Evolutionary conservation across 2,888 invertebrate species (phyloP).

Genomic region (Pelosia muscerda): DNA sequence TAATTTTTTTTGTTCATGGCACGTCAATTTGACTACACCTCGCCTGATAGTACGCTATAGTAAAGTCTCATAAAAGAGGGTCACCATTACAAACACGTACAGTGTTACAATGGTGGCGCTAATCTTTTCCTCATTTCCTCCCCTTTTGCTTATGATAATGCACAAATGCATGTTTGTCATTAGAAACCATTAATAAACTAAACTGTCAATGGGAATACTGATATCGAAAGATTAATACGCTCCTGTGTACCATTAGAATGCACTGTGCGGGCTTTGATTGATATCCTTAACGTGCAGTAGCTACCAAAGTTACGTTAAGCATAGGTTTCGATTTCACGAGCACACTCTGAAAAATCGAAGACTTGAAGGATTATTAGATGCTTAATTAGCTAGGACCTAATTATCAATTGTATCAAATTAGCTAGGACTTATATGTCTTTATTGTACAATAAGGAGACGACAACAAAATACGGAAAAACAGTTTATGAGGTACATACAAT

Average conservation of each 20-base stretch:
- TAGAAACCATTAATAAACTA: neutral
- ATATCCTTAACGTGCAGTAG: neutral
- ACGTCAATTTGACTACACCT: too few species aligned
- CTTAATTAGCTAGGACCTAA: neutral
- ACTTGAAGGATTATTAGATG: neutral
- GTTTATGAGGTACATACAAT: too few species aligned
- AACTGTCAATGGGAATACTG: slow-evolving; percentile 1
- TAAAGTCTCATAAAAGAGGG: too few species aligned
- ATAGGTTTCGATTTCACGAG: neutral
- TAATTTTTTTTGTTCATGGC: too few species aligned
- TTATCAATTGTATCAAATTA: too few species aligned
- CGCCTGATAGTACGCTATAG: too few species aligned
- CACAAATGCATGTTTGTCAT: neutral
- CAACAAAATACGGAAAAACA: too few species aligned
- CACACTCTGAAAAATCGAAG: neutral
- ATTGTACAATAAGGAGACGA: too few species aligned
- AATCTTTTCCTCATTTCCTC: too few species aligned
- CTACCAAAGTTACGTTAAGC: neutral
- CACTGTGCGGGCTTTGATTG: slow-evolving; percentile 9
- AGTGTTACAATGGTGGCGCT: too few species aligned
- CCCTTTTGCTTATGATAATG: neutral
- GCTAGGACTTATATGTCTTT: too few species aligned
- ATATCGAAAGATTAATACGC: neutral
- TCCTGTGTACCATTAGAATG: neutral
- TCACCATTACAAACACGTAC: too few species aligned